Percentiles rank a stretch among this genome's conserved stretches.
Conservation (phyloP, 2,888 invertebrate genomes). For the Ecliptopera silaceata region DNA sequence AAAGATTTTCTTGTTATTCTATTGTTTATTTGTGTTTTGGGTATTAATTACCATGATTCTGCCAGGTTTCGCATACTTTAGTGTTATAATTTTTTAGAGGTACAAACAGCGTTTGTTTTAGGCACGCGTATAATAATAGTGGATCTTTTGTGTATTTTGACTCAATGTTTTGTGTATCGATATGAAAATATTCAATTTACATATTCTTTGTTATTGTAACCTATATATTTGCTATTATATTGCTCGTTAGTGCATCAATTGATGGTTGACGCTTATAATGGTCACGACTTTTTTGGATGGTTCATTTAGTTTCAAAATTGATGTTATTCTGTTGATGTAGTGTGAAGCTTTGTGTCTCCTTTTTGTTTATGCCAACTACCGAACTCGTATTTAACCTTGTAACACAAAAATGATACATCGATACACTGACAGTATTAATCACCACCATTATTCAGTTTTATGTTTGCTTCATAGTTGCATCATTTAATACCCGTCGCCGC, state of each 20-base stretch:
- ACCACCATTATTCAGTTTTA: conserved; percentile 21
- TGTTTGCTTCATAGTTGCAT: conserved; percentile 19
- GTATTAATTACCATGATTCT: too few relatives aligned
- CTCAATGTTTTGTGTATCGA: conserved; percentile 39
- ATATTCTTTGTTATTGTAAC: conserved; percentile 42
- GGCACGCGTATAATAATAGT: too few relatives aligned
- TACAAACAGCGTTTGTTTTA: too few relatives aligned
- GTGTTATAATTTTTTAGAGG: too few relatives aligned
- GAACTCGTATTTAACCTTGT: conserved; percentile 46
- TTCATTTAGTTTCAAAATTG: conserved; percentile 53
- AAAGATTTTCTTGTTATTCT: too few relatives aligned
- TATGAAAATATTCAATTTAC: conserved; percentile 46
- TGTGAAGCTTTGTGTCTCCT: conserved; percentile 32
- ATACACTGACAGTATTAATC: conserved; percentile 27
- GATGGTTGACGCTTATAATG: conserved; percentile 34
- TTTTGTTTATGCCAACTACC: conserved; percentile 46
- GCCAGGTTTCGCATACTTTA: too few relatives aligned
- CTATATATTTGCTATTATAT: conserved; percentile 47
- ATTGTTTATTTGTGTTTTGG: too few relatives aligned
- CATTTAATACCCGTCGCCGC: conserved; percentile 19
- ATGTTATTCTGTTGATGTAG: conserved; percentile 38
- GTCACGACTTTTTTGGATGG: conserved; percentile 54
- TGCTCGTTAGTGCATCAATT: conserved; percentile 59
- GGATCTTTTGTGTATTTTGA: too few relatives aligned
- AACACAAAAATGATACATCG: conserved; percentile 28